phyloP scores from a whole-genome alignment of 2,797 vertebrate species.

The Serranus cabrilla region DNA sequence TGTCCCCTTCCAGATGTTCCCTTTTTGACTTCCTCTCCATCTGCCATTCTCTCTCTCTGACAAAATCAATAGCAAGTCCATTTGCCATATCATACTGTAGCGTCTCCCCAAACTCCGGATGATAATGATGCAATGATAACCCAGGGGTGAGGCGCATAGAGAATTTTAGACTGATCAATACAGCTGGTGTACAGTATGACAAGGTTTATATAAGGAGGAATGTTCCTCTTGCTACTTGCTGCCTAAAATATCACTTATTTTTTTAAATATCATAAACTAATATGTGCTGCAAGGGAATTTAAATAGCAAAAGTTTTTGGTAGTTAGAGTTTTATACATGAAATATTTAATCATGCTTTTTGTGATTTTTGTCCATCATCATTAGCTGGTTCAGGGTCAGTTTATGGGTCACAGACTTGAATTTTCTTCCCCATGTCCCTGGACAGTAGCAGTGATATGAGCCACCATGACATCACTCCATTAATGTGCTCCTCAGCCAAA shows the following conservation, averaged over 20 bases:
- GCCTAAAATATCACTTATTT: neutral
- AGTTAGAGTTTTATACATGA: neutral
- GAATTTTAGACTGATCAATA: conserved; percentile 86
- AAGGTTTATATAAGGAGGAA: conserved; percentile 55
- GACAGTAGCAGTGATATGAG: conserved; percentile 81
- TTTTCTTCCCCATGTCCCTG: conserved; percentile 67
- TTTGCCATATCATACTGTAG: conserved; percentile 86
- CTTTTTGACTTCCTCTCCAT: conserved; percentile 78
- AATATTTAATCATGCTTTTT: conserved; percentile 13
- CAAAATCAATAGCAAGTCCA: conserved; percentile 88
- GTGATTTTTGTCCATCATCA: conserved; percentile 32
- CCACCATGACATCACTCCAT: conserved; percentile 84
- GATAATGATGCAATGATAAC: conserved; percentile 89
- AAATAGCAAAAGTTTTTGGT: neutral
- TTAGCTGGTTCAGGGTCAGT: conserved; percentile 54
- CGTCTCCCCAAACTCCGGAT: conserved; percentile 84
- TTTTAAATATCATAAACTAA: conserved; percentile 5
- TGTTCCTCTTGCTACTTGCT: conserved; percentile 23
- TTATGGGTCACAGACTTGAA: conserved; percentile 62
- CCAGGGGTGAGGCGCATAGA: conserved; percentile 75
- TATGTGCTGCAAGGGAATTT: neutral
- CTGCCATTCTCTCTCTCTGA: conserved; percentile 77
- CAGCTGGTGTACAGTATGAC: conserved; percentile 72
- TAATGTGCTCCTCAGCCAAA: conserved; percentile 80
- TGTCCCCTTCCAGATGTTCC: conserved; percentile 79